Conservation (phyloP, 2,113 vertebrate species). For the Vidua chalybeata region DNA sequence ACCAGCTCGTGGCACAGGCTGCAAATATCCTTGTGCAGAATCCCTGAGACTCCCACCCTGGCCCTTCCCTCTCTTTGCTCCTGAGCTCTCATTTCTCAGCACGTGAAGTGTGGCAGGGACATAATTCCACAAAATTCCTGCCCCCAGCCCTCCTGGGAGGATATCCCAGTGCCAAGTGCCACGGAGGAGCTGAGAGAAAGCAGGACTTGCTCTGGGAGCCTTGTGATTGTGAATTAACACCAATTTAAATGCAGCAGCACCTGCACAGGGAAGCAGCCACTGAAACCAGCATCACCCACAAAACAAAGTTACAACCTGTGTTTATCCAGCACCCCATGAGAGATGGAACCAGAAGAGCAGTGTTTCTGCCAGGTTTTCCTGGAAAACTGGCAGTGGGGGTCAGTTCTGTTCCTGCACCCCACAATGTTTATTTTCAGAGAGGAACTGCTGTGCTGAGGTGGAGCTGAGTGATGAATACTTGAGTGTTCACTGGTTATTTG, state of each 20-base stretch:
- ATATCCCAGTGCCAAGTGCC: not conserved
- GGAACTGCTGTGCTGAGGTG: not conserved
- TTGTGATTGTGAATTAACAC: not conserved
- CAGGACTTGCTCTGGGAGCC: not conserved
- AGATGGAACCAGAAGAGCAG: not conserved
- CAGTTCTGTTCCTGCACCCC: not conserved
- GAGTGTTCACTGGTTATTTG: rapidly evolving
- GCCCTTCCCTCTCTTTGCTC: not conserved
- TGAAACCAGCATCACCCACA: not conserved
- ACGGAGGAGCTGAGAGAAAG: not conserved
- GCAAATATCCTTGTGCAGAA: not conserved
- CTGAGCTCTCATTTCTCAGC: not conserved
- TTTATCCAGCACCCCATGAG: not conserved
- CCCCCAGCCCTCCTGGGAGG: not conserved
- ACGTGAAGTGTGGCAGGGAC: not conserved
- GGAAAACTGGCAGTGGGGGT: not conserved
- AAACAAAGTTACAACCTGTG: not conserved
- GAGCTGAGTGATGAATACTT: not conserved
- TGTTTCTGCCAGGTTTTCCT: not conserved
- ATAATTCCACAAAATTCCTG: not conserved
- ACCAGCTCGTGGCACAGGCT: not conserved
- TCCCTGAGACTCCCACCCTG: not conserved
- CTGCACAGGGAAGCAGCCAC: not conserved
- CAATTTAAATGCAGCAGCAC: not conserved
- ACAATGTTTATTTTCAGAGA: rapidly evolving